Percentiles rank a stretch among this genome's conserved stretches.
Conservation (phyloP, 1,140 invertebrate genomes). For the Rhopalosiphum padi region DNA sequence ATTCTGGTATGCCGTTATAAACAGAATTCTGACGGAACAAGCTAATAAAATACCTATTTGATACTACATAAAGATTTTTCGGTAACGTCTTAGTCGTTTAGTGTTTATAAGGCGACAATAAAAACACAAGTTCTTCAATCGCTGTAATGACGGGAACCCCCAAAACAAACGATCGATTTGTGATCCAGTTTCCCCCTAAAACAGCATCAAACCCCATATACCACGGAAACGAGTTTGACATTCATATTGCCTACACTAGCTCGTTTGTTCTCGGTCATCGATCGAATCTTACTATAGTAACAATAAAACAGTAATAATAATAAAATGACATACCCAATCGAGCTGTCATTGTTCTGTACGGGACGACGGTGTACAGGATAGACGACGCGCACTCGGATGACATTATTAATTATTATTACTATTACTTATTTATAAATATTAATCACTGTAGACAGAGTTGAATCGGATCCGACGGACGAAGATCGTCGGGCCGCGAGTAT, state of each 20-base stretch:
- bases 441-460: not conserved
- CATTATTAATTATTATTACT: slow-evolving; percentile 23
- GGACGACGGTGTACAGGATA: not conserved
- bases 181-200: not conserved
- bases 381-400: not conserved
- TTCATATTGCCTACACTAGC: not conserved
- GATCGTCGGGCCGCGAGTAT: not conserved
- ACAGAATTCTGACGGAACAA: not conserved
- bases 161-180: not conserved
- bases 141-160: not conserved
- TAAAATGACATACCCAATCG: slow-evolving; percentile 13
- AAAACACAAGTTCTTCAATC: not conserved
- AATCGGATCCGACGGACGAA: not conserved
- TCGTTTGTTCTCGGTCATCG: not conserved
- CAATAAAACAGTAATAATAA: not conserved
- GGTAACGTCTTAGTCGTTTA: not conserved
- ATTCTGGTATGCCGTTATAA: not conserved
- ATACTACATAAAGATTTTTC: not conserved
- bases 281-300: not conserved
- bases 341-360: not conserved
- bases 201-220: not conserved
- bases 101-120: not conserved
- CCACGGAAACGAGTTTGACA: not conserved
- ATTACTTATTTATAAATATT: slow-evolving; percentile 6
- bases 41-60: not conserved